phyloP scores from a whole-genome alignment of 2,888 invertebrate species.

The Nineta flava region DNA sequence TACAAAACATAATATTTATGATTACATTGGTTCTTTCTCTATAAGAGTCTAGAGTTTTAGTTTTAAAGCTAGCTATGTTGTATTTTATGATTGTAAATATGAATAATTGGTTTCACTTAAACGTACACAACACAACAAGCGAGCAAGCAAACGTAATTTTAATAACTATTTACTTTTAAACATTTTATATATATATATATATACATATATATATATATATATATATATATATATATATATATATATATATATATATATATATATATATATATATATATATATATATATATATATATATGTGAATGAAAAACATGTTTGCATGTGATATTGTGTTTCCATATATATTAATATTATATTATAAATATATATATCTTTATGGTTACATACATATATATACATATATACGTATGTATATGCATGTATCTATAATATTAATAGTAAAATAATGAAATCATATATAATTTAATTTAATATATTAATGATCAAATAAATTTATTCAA shows the following conservation, averaged over 20 bases:
- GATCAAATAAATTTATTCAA: no score
- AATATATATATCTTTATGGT: background rate
- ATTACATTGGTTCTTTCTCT: no score
- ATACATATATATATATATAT: background rate
- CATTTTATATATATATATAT: background rate
- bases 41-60: no score
- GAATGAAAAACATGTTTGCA: background rate
- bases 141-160: no score
- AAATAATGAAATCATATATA: no score
- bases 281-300: background rate
- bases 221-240: background rate
- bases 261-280: slow-evolving; percentile 1
- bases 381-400: background rate
- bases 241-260: background rate
- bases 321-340: background rate
- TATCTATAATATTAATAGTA: no score
- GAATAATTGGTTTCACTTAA: no score
- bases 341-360: background rate
- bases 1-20: no score
- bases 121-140: no score
- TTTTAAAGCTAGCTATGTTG: no score
- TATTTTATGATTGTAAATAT: no score
- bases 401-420: background rate
- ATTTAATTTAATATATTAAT: no score
- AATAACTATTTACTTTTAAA: background rate